These are phyloP conservation scores for Salticus scenicus DNA, from an alignment of 2,888 invertebrate genomes.

Conservation along the genomic window DNA sequence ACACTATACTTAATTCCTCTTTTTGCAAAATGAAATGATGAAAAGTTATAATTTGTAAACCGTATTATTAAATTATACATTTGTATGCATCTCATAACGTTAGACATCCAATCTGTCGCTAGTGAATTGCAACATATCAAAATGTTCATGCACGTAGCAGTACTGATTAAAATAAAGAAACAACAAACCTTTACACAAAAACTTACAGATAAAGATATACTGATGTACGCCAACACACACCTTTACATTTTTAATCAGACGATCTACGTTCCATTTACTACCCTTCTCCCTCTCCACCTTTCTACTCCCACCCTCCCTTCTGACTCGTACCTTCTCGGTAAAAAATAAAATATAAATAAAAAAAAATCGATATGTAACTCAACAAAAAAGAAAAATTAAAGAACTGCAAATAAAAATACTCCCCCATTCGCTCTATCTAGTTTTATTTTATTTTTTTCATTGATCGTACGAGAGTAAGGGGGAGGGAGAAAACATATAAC, in stretches of 20 bases:
- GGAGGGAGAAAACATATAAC: conserved; percentile 28
- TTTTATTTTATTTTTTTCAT: conserved; percentile 33
- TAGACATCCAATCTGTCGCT: too few relatives aligned
- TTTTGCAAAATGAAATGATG: too few relatives aligned
- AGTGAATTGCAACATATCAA: too few relatives aligned
- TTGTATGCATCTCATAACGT: too few relatives aligned
- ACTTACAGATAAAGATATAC: background rate
- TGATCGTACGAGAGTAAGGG: conserved; percentile 32
- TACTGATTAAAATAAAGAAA: background rate
- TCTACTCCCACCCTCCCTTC: background rate
- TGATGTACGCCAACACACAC: background rate
- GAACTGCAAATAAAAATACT: conserved; percentile 34
- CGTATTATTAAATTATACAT: too few relatives aligned
- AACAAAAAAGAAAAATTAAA: conserved; percentile 34
- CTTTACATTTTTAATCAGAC: conserved; percentile 15
- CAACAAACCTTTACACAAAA: background rate
- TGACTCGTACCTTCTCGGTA: background rate
- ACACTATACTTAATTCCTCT: too few relatives aligned
- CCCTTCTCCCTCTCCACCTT: background rate
- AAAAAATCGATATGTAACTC: conserved; percentile 39
- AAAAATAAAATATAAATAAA: too few relatives aligned
- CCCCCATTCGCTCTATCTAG: conserved; percentile 12
- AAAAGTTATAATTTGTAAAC: too few relatives aligned
- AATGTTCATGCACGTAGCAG: too few relatives aligned
- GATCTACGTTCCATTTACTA: conserved; percentile 6